Base-by-base conservation (phyloP, 2,797 vertebrate genomes). In the Gallirallus australis region DNA sequence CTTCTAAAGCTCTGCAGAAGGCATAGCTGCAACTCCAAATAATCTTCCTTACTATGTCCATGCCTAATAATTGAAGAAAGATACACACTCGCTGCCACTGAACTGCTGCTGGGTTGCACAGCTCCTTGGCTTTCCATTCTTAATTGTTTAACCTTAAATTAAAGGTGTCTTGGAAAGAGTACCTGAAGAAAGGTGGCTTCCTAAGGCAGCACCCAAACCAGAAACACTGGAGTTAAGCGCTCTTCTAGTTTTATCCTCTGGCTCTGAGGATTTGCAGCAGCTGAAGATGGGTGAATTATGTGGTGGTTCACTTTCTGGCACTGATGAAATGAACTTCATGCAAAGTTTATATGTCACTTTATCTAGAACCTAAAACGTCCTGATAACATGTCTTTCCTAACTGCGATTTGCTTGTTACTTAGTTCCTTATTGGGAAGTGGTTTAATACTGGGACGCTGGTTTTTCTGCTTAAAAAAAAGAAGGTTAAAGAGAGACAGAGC, bases 11-110 rank as follows among this genome's bases (percentile, higher is more conserved):
- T 42, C 3, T 37, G 60, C 81, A 66, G 73, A 40, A 94, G 63
- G 14, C 20, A 18, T 5, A 30, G 24, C n/a, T 69, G 40, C 1
- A 5, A 18, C 61, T 56, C 28, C 39, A 27, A 63, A 52, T 60
- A 47, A 63, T 37, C 65, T 86, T 45, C 39, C 2, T 24, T 78
- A 45, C 56, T 31, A 0, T 11, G 7, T 82, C 7, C 2, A 0
- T 25, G 9, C 35, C 65, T 92, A 72, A 31, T 75, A 47, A 66
- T 45, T 45, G 73, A 93, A 47, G 40, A 53, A 21, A 60, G 45
- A 60, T 25, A 11, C 18, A 12, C 50, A 50, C 14, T 27, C 84
- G 48, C 57, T 90, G 83, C 33, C 68, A 15, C 68, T 33, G 64
- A 60, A n/a, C 30, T 52, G 50, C 65, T 69, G 13, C 57, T 63